Evolutionary conservation across 2,888 invertebrate species (phyloP), one percentile per base, ranked within the genome.

Genomic region (Parnassius orleans): DNA sequence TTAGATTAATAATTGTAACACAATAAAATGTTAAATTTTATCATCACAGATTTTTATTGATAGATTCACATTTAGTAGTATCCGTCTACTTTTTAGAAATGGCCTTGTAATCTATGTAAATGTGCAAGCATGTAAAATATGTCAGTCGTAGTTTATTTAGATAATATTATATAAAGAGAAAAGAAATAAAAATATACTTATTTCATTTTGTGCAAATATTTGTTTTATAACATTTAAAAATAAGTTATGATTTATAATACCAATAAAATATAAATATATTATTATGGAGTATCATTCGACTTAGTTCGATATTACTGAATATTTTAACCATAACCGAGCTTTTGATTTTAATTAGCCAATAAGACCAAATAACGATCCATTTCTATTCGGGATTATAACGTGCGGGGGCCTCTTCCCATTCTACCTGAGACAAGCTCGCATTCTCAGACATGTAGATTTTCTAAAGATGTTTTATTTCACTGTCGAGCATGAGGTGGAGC

Each of bases 31-130:
- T 57, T 52, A 61, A 63, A 66, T 61, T 60, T 55, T 64, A 64
- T 66, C 69, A 70, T 71, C 72, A 69, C 70, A 70, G 57, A 68
- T 63, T 68, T 65, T 60, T 64, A 66, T 68, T 66, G 61, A 60
- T 62, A 58, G 64, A 57, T 50, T 68, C 64, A 65, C 57, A 54
- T 64, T 68, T 66, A 64, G 60, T 66, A 65, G 70, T 72, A 68
- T 69, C 69, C 67, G 67, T 63, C 67, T 73, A 78, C 73, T 62
- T 68, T 63, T 71, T 75, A 75, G 70, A 71, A 72, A 78, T 78
- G 78, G 80, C 83, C 81, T 86, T 88, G 84, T 86, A 86, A 84
- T 86, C 79, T 87, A 86, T 89, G 86, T 89, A 90, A 87, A 89
- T 79, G 73, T 85, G 84, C 80, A 78, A 81, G 80, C 72, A 75